phyloP scores from a whole-genome alignment of 2,888 invertebrate species.

The Brachyptera risi region DNA sequence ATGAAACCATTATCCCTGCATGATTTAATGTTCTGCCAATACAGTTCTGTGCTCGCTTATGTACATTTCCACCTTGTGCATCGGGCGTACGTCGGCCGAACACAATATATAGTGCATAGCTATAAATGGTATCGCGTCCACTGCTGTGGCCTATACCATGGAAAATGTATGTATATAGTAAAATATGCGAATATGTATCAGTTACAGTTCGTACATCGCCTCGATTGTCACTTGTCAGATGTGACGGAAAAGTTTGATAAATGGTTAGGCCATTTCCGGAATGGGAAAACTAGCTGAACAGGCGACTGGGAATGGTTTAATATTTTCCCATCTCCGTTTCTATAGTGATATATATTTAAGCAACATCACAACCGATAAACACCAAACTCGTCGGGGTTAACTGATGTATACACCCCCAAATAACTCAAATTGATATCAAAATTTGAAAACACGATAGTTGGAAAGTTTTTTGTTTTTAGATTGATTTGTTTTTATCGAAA shows the following conservation, averaged over 20 bases:
- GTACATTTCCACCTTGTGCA: conserved; percentile 16
- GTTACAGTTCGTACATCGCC: conserved; percentile 14
- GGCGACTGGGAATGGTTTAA: conserved; percentile 3
- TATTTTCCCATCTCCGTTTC: conserved; percentile 18
- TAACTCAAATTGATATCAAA: not conserved
- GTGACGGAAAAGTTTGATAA: conserved; percentile 43
- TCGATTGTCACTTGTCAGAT: conserved; percentile 38
- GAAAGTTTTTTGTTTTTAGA: too few species aligned
- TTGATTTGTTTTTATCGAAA: too few species aligned
- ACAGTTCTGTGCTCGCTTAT: conserved; percentile 2
- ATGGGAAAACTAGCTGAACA: conserved; percentile 26
- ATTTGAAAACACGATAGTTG: too few species aligned
- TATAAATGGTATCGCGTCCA: conserved; percentile 13
- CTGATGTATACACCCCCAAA: not conserved
- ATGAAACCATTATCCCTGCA: conserved; percentile 28
- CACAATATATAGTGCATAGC: not conserved
- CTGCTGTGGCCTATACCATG: not conserved
- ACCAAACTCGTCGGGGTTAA: not conserved
- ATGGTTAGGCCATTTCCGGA: conserved; percentile 45
- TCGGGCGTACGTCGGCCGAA: not conserved
- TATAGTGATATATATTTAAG: too few species aligned
- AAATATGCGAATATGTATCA: not conserved
- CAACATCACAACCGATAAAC: not conserved
- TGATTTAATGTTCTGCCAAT: conserved; percentile 29
- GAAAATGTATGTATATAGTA: not conserved